Conservation (phyloP, 2,888 invertebrate genomes). For the Scaptomyza polygonia region DNA sequence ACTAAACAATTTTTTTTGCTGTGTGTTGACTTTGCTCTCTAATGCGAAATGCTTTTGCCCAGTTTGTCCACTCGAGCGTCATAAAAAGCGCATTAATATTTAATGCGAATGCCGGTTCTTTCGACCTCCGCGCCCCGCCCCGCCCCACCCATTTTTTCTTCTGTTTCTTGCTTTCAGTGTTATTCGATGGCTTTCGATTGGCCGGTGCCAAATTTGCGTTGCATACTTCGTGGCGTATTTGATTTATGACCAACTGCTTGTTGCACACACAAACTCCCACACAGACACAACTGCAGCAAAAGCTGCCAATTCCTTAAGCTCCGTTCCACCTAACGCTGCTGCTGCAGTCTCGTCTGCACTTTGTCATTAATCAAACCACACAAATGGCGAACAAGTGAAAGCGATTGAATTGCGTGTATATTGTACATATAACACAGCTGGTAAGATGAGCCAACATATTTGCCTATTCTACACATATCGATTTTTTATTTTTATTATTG, state of each 20-base stretch:
- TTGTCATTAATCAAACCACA: constrained; percentile 31
- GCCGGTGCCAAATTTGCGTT: constrained; percentile 45
- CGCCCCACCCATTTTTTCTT: background rate
- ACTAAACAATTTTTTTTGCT: too few species aligned
- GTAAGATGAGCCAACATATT: background rate
- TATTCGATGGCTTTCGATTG: constrained; percentile 7
- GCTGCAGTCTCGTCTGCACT: background rate
- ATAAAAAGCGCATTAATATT: constrained; percentile 60
- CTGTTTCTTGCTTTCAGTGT: too few species aligned
- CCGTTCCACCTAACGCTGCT: background rate
- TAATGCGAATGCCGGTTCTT: constrained; percentile 25
- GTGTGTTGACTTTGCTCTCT: background rate
- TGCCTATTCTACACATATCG: background rate
- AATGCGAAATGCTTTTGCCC: constrained; percentile 20
- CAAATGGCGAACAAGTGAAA: background rate
- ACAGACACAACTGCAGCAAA: constrained; percentile 8
- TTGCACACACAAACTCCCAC: background rate
- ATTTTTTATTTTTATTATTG: too few species aligned
- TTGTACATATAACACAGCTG: background rate
- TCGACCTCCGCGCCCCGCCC: background rate
- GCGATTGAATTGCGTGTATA: background rate
- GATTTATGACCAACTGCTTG: constrained; percentile 50
- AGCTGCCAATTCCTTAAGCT: background rate
- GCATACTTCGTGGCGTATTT: constrained; percentile 44
- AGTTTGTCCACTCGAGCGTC: constrained; percentile 47